phyloP scores from a whole-genome alignment of 1,140 invertebrate genomes.

The Heterodera carotae region DNA sequence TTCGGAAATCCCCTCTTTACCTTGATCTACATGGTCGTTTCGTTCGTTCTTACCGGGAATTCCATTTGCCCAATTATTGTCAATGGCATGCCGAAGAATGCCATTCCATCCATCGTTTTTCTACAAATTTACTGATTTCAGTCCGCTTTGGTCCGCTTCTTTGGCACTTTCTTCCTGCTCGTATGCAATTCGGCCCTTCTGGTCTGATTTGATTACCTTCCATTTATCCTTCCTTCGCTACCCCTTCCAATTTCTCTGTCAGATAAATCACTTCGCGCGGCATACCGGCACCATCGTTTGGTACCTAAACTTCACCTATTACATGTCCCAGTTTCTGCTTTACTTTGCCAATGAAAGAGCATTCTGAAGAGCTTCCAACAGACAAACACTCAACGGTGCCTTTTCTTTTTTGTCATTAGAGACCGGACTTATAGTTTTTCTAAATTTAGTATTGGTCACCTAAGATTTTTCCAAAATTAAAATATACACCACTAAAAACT shows the following conservation, averaged over 20 bases:
- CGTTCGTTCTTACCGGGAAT: too few relatives aligned
- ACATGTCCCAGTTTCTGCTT: conserved; percentile 47
- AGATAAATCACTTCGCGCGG: conserved; percentile 46
- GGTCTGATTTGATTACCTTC: conserved; percentile 10
- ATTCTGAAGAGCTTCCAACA: conserved; percentile 32
- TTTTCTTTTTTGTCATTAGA: not conserved
- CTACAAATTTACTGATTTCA: conserved; percentile 29
- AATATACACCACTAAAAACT: too few relatives aligned
- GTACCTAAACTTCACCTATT: conserved; percentile 48
- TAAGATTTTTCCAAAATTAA: too few relatives aligned
- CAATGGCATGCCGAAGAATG: too few relatives aligned
- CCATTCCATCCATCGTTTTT: too few relatives aligned
- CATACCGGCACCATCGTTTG: conserved; percentile 41
- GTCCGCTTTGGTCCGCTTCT: conserved; percentile 45
- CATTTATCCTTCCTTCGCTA: not conserved
- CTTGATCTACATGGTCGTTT: too few relatives aligned
- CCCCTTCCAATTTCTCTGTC: too few relatives aligned
- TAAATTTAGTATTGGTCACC: too few relatives aligned
- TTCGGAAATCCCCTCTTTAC: too few relatives aligned
- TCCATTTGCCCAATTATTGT: too few relatives aligned
- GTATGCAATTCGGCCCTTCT: conserved; percentile 41
- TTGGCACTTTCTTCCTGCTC: conserved; percentile 46
- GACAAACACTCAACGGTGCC: not conserved
- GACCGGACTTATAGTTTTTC: too few relatives aligned
- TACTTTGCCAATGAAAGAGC: conserved; percentile 44